Conservation (phyloP, 2,797 vertebrate species). For the Poecile montanus region DNA sequence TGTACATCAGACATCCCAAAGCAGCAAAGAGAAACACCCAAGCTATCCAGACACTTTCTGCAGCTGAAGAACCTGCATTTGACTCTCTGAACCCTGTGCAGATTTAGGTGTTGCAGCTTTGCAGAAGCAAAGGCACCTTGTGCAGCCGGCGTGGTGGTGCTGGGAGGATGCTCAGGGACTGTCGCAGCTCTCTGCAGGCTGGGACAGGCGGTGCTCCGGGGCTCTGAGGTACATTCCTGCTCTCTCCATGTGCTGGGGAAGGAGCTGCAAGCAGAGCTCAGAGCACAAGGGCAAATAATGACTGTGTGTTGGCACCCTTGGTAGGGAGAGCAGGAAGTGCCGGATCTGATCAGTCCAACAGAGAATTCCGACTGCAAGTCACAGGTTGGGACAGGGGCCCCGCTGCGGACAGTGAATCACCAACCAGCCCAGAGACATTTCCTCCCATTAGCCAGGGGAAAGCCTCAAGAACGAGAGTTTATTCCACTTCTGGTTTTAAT, state of each 20-base stretch:
- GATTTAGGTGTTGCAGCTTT: not conserved
- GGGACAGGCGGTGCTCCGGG: not conserved
- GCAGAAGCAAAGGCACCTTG: not conserved
- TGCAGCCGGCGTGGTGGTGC: not conserved
- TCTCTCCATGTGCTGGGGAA: not conserved
- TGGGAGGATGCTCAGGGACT: not conserved
- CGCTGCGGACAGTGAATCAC: not conserved
- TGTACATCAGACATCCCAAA: not conserved
- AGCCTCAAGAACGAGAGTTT: not conserved
- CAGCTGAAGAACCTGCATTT: not conserved
- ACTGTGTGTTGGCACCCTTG: not conserved
- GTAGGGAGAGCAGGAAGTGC: not conserved
- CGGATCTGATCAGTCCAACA: not conserved
- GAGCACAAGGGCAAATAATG: not conserved
- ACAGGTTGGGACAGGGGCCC: not conserved
- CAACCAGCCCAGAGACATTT: slow-evolving; percentile 1
- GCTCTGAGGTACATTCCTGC: not conserved
- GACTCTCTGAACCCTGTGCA: not conserved
- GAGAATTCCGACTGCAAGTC: not conserved
- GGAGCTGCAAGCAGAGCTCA: not conserved
- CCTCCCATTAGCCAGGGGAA: not conserved
- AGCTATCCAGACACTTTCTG: not conserved
- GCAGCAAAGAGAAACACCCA: not conserved
- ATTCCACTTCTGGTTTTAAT: slow-evolving; percentile 21
- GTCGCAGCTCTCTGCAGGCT: not conserved